Base-by-base conservation (phyloP, 2,888 invertebrate species). In the Pediacus dermestoides region DNA sequence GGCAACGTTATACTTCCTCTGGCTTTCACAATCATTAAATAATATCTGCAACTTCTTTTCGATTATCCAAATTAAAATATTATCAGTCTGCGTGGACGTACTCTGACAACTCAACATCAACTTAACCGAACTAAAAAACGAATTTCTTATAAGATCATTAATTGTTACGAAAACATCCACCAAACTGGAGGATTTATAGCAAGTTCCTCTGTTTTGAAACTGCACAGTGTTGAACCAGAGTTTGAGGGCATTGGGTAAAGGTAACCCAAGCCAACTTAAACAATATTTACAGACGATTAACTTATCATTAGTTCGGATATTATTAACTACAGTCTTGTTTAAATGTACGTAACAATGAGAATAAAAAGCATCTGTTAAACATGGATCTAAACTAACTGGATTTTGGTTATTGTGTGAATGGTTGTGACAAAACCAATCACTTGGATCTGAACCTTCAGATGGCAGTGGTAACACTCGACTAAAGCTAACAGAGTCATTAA, bases 361-460 rank as follows among this genome's bases (percentile, higher is more conserved):
- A 56, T 78, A 79, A 18, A 81, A 72, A 52, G 78, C 73, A 64
- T 82, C 81, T 15, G 55, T 60, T 42, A 66, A 63, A 42, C 73
- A 74, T 10, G 76, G 76, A 42, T 72, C 71, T 9, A 77, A 53
- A 42, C 32, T 62, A 44, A 51, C 33, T 8, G 23, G 37, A 22
- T 37, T 25, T 18, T 46, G 30, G 14, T 45, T 37, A 11, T 50
- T 44, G 22, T 49, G 18, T 2, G 63, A 63, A 13, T 69, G 66
- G 27, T 71, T 71, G 46, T 82, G 81, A 53, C 82, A 83, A 60
- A 81, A 83, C 78, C 80, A 82, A 45, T 82, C 82, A 0, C 73
- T 72, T 58, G 76, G 73, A 53, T 80, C 79, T 38, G 75, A 66
- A 63, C 74, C 74, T 9, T 73, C 71, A 0, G 78, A 74, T 1